Percentiles rank a stretch among this genome's conserved stretches.
Evolutionary conservation across 1,140 invertebrate genomes (phyloP).

Genomic region (Heliconius hermathena): DNA sequence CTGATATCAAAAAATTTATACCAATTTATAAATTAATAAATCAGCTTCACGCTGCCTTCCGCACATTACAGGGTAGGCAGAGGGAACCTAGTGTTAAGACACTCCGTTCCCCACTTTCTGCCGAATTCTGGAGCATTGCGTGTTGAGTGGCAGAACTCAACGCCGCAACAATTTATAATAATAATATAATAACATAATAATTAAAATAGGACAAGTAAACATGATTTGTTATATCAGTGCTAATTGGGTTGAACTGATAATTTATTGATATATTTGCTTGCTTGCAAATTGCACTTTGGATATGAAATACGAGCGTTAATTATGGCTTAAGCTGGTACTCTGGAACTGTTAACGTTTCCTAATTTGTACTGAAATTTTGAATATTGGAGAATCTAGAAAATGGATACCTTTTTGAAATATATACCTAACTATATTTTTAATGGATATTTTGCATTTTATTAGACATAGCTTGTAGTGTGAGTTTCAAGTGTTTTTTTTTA

Average conservation of each 20-base stretch:
- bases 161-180: too few species aligned
- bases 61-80: too few species aligned
- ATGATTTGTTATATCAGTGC: background rate
- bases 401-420: background rate
- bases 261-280: conserved; percentile 1
- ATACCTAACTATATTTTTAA: background rate
- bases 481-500: too few species aligned
- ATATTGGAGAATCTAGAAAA: background rate
- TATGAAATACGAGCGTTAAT: conserved; percentile 9
- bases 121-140: too few species aligned
- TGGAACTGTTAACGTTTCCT: background rate
- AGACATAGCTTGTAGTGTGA: too few species aligned
- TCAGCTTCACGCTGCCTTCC: too few species aligned
- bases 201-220: conserved; percentile 5
- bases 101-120: too few species aligned
- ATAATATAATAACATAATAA: background rate
- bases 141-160: too few species aligned
- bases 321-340: background rate
- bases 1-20: too few species aligned
- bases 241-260: conserved; percentile 12
- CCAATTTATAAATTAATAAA: too few species aligned
- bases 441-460: too few species aligned
- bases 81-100: too few species aligned
- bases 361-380: background rate
- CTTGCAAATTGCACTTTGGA: conserved; percentile 9